phyloP scores from a whole-genome alignment of 2,113 vertebrate genomes.

The Hyperopisus bebe region DNA sequence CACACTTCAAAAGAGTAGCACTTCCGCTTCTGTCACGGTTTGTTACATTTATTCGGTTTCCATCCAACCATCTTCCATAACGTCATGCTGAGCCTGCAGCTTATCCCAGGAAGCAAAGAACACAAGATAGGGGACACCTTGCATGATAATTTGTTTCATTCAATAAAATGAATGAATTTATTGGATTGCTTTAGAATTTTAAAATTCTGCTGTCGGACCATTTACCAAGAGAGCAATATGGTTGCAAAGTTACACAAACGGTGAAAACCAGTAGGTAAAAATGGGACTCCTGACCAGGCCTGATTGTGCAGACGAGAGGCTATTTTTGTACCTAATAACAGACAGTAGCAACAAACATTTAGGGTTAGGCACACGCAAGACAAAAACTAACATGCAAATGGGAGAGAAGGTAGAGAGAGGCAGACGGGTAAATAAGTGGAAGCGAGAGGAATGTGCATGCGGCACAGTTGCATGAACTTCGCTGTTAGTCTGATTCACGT shows the following conservation, averaged over 20 bases:
- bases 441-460: conserved; percentile 52
- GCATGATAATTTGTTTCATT: not conserved
- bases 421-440: conserved; percentile 18
- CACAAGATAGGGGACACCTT: not conserved
- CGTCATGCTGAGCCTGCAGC: not conserved
- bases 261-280: not conserved
- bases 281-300: conserved; percentile 14
- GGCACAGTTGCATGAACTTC: conserved; percentile 51
- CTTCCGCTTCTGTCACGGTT: not conserved
- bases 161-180: not conserved
- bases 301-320: not conserved
- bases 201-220: not conserved
- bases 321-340: conserved; percentile 14
- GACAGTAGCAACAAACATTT: conserved; percentile 19
- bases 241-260: not conserved
- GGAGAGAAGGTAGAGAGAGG: conserved; percentile 37
- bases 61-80: not conserved
- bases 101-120: not conserved
- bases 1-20: not conserved
- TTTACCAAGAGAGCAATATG: not conserved
- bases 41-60: not conserved
- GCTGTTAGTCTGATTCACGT: conserved; percentile 52
- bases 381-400: conserved; percentile 46
- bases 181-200: not conserved
- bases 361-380: conserved; percentile 26